phyloP scores from a whole-genome alignment of 2,797 vertebrate genomes.

The Paramormyrops hopkinsi region DNA sequence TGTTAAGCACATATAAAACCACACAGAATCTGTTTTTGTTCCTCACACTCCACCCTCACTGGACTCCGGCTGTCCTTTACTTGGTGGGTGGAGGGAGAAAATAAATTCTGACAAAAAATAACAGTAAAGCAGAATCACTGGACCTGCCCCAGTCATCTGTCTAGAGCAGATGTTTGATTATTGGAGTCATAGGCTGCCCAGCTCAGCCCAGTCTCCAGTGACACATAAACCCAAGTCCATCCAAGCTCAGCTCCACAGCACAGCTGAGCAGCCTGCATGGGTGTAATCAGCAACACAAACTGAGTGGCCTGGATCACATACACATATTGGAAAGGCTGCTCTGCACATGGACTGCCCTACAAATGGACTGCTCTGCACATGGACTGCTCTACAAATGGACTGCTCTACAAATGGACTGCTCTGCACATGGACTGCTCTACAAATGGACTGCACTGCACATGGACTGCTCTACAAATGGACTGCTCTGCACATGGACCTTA shows the following conservation, averaged over 20 bases:
- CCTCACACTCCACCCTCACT: not conserved
- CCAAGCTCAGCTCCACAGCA: not conserved
- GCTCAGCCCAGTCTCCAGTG: constrained; percentile 23
- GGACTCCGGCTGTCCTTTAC: not conserved
- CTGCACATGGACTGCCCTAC: too few relatives aligned
- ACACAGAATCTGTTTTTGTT: not conserved
- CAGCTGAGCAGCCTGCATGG: not conserved
- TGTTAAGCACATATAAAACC: not conserved
- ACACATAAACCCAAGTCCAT: not conserved
- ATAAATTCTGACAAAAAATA: not conserved
- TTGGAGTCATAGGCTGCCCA: not conserved
- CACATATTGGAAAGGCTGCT: not conserved
- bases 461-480: not conserved
- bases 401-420: not conserved
- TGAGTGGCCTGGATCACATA: not conserved
- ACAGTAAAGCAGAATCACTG: not conserved
- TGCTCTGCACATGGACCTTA: not conserved
- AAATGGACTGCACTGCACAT: not conserved
- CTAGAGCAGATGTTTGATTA: constrained; percentile 10
- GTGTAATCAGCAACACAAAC: not conserved
- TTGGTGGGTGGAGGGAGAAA: constrained; percentile 14
- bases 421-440: too few relatives aligned
- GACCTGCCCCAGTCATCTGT: not conserved
- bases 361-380: too few relatives aligned
- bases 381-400: too few relatives aligned